Evolutionary conservation across 1,140 invertebrate genomes (phyloP), one percentile per base, ranked within the genome.

Genomic region (Aphaenogaster ashmeadi): DNA sequence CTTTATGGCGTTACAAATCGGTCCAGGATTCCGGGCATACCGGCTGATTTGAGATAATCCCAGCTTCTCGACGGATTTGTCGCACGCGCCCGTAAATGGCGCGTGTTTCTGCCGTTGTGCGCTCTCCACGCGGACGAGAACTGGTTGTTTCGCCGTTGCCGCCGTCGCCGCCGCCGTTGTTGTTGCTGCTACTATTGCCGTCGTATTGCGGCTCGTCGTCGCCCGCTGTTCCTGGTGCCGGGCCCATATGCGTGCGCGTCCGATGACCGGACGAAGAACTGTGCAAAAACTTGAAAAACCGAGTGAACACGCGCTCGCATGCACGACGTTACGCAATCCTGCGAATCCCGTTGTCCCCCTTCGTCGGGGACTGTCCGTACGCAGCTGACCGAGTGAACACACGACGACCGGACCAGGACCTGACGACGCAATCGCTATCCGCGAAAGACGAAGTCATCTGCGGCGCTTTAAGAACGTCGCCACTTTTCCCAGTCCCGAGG

Each of bases 1-100:
- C 89, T 93, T 94, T 93, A 94, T 90, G 92, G 92, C 89, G 90
- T 88, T 92, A 93, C 94, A 94, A 95, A 95, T 95, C 94, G 93
- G 71, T 90, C 66, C 93, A 58, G 89, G 93, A 95, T 94, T 95
- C 94, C 94, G 92, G 90, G 92, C 93, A 88, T 93, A 92, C 94
- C 93, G 86, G 36, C 86, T 92, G 89, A 94, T 95, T 95, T 94
- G 92, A 93, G 92, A 94, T 93, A 93, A 94, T 94, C 89, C 87
- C 88, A 83, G 90, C 88, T 87, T 90, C 89, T 81, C 88, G 92
- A 94, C 94, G 92, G 89, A 95, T 94, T 93, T 93, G 94, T 94
- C 93, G 94, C 94, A 92, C 90, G 90, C 91, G 88, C 87, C 94
- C 94, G 91, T 94, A 94, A 93, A 95, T 94, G 94, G 94, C 89